Evolutionary conservation across 2,888 invertebrate species (phyloP).

Genomic region (Eristalinus aeneus): DNA sequence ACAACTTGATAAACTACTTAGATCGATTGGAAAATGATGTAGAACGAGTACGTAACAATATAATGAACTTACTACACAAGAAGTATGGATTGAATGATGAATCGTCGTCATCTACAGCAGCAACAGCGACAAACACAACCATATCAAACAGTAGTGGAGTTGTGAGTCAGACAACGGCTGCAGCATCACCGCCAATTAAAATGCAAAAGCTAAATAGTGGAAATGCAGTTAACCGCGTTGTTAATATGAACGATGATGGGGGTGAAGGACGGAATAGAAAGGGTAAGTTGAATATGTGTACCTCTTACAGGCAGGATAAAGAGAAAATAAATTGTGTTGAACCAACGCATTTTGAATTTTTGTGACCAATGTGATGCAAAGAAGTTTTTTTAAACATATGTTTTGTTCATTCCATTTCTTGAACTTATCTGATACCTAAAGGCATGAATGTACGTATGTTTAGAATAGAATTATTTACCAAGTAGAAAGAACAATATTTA

Average conservation of each 20-base stretch:
- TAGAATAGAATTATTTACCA: too few relatives aligned
- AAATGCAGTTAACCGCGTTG: conserved; percentile 72
- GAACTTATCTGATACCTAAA: too few relatives aligned
- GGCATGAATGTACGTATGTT: too few relatives aligned
- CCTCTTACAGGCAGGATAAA: too few relatives aligned
- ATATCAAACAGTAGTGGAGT: conserved; percentile 30
- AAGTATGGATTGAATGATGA: conserved; percentile 80
- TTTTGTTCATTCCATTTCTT: too few relatives aligned
- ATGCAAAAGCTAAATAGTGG: conserved; percentile 79
- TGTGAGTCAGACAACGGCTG: conserved; percentile 59
- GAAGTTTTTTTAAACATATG: too few relatives aligned
- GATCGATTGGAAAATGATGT: conserved; percentile 81
- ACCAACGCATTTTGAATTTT: neutral
- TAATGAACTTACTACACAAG: conserved; percentile 79
- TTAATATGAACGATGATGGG: conserved; percentile 74
- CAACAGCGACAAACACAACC: conserved; percentile 36
- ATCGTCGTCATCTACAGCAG: conserved; percentile 70
- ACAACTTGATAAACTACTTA: conserved; percentile 80
- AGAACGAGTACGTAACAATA: conserved; percentile 79
- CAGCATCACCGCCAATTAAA: conserved; percentile 78
- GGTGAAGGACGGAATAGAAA: conserved; percentile 70
- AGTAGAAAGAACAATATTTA: too few relatives aligned
- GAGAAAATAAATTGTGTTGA: too few relatives aligned
- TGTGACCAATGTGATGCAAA: too few relatives aligned
- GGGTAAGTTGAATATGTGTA: conserved; percentile 15